Evolutionary conservation across 2,888 invertebrate genomes (phyloP), one percentile per base, ranked within the genome.

Genomic region (Sminthurinus aureus): DNA sequence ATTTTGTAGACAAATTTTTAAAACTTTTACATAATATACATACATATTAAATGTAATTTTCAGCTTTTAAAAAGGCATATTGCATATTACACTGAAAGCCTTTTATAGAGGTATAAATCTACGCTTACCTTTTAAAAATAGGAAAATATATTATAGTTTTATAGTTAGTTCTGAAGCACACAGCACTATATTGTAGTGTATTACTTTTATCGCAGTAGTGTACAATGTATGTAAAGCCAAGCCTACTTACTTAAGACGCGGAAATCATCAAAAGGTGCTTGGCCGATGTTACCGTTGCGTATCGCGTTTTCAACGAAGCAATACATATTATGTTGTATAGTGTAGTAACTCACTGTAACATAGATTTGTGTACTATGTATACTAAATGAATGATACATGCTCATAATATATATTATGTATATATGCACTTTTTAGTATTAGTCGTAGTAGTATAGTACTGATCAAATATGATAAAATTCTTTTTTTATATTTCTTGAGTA

Each of bases 211-310:
- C 24, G 0, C 73, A 24, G 26, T 15, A 24, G 15, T 73, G 20
- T 24, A 77, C 50, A 58, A 22, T 77, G 52, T 52, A 13, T 52
- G 58, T 24, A 9, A 52, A 22, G 52, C n/a, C 0, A 51, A n/a
- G 24, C 50, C 66, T 69, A 50, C 20, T 18, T 79, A 50, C 52
- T 66, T 8, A 67, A 20, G 79, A 69, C 50, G 67, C 79, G 79
- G 79, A 79, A 79, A 79, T 79, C 79, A 66, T 66, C 66, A 15
- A 18, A 66, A 78, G 67, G 79, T 79, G 67, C 69, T 79, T 79
- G 79, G 67, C 79, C 79, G n/a, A 52, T 52, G 76, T 77, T 79
- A 69, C 79, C 67, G 79, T 79, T 79, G 79, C 64, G 69, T 51
- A 22, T 77, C 22, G 67, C 20, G 12, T 71, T 24, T 75, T 75